Base-by-base conservation (phyloP, 2,888 invertebrate genomes). In the Ichneumoninae sp. region DNA sequence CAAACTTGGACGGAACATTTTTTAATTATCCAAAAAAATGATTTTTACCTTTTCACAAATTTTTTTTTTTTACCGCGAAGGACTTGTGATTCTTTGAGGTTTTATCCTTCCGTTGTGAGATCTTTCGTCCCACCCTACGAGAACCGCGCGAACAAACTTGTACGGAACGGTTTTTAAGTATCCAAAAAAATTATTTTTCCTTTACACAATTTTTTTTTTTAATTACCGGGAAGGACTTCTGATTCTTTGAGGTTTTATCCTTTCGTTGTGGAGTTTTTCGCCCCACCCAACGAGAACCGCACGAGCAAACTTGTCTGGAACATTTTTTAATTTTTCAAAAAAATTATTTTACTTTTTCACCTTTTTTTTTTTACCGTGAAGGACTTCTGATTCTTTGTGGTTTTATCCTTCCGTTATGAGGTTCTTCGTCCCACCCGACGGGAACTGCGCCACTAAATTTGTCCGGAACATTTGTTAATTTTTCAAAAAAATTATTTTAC, bases 191-290 rank as follows among this genome's bases (percentile, higher is more conserved):
- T 30, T 5, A 30, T 30, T 30, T 30, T 0, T 5, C 30, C 0
- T 30, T 4, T 30, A 5, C 4, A 30, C 30, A 0, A 26, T 26
- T 52, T 50, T 33, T 50, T 78, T 13, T 63, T 10, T 47, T 63
- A 71, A 77, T 71, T 40, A 6, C 57, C 26, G 36, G 40, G 47
- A 50, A 54, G 13, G 47, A 75, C 40, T 50, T 44, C 30, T 22
- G 54, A 68, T 71, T 52, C 66, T 80, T 52, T 10, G 10, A 19
- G 54, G 54, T 54, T 74, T 60, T 26, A 74, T 73, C 54, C 33
- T 65, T 40, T 63, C 19, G 4, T 19, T 47, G 54, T 60, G 50
- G 4, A 4, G 30, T 40, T 40, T 50, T 50, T 30, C 26, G 47
- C 8, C 4, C 5, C 10, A 30, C 30, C 30, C 30, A 0, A 3